Base-by-base conservation (phyloP, 2,888 invertebrate species). In the Chrysodeixis includens region DNA sequence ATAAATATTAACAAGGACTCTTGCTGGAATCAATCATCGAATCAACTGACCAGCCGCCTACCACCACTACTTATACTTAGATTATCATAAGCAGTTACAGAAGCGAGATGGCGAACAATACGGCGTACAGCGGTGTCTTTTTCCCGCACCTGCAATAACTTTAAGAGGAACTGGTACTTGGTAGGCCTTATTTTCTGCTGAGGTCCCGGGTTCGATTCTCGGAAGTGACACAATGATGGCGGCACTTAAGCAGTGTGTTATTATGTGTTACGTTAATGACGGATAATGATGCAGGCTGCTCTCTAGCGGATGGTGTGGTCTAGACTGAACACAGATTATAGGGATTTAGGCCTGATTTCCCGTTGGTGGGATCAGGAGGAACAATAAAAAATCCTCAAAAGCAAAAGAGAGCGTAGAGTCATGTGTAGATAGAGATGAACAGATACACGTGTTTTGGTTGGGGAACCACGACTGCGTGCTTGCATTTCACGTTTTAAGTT, bases 121-220 rank as follows among this genome's bases (percentile, higher is more conserved):
- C 26, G 26, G 26, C 26, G 26, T 26, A 26, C 3, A 26, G 26
- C 26, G 26, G 26, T 6, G 26, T 26, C 26, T 26, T 6, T 26
- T 26, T 26, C 6, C 3, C 26, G 6, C 26, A 26, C 26, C 6
- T 6, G 26, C 26, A 26, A 26, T 6, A 26, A 26, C 26, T 26
- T 26, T 26, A n/a, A n/a, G n/a, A n/a, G 3, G 26, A 26, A 26
- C 3, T 26, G 26, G 26, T 26, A n/a, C n/a, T n/a, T n/a, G 26
- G 26, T 26, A 26, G 6, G 26, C 3, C n/a, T n/a, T n/a, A n/a
- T n/a, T 26, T 26, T 26, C 40, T 40, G 40, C 40, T 7, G 12
- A 40, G n/a, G 40, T 40, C 40, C 40, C 40, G 40, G 40, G 40
- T 40, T 40, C 40, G 40, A 40, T 40, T 40, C n/a, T 40, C 40